Evolutionary conservation across 2,113 vertebrate genomes (phyloP), one percentile per base, ranked within the genome.

Genomic region (Elanoides forficatus): DNA sequence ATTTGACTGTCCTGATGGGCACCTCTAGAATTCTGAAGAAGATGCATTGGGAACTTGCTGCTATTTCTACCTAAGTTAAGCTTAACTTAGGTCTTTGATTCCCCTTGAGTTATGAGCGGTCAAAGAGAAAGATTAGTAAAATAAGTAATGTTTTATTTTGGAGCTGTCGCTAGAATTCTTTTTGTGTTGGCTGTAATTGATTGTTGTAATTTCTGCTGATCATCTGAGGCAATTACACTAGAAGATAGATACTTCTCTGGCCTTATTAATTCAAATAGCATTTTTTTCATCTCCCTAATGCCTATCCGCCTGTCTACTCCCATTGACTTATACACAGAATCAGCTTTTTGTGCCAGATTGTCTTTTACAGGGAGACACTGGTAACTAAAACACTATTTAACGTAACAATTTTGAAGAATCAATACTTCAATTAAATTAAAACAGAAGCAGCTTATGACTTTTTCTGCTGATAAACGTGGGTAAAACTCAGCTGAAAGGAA

Each of bases 251-350:
- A 84, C 5, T 84, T 84, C 48, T 85, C 34, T 58, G 58, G 25
- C 42, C 81, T 89, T 91, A 80, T 73, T 87, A 90, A 96, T 90
- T 75, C 62, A 87, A 85, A 87, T 38, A 87, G 3, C 34, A 30
- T 56, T 75, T 81, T 96, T 83, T 95, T 84, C 52, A 79, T 95
- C 43, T 89, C 56, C 23, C 48, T 91, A 68, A 79, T 84, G 76
- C 19, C 76, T 78, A 9, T 81, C 23, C 36, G 86, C 38, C 42
- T 84, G 55, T 59, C 86, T 89, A 4, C 7, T 92, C 22, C 48
- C 45, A 68, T 47, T 95, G 81, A 86, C 42, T 90, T 70, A 76
- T 21, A 65, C 13, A 76, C 9, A 73, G 58, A 90, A 75, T 60
- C 58, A 62, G 45, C 10, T 76, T 88, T 89, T 79, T 81, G 8